phyloP scores from a whole-genome alignment of 2,888 invertebrate genomes.

The Lutraria lutraria region DNA sequence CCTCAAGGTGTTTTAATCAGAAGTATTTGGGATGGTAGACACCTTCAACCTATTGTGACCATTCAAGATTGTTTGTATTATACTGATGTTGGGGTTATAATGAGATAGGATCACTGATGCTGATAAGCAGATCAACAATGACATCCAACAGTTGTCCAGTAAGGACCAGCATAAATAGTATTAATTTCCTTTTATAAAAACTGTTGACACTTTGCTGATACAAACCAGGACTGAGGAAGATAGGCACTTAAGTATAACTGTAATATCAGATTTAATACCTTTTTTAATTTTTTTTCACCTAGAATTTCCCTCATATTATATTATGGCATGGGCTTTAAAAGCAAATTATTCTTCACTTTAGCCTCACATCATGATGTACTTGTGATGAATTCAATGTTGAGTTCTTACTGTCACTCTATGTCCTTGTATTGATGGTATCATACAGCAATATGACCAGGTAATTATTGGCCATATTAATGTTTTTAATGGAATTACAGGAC shows the following conservation, averaged over 20 bases:
- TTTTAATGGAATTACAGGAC: not conserved
- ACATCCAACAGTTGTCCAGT: not conserved
- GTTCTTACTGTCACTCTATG: constrained; percentile 3
- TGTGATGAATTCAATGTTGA: not conserved
- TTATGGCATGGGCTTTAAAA: not conserved
- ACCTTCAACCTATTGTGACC: constrained; percentile 4
- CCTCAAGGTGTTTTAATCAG: constrained; percentile 6
- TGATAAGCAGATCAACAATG: not conserved
- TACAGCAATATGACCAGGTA: not conserved
- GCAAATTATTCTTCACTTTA: not conserved
- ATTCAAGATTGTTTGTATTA: not conserved
- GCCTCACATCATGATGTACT: not conserved
- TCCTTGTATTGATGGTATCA: not conserved
- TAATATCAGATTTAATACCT: no score
- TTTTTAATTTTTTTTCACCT: no score
- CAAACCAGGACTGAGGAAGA: no score
- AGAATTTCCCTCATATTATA: not conserved
- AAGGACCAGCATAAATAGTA: no score
- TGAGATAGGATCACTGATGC: not conserved
- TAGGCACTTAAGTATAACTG: no score
- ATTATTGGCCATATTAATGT: not conserved
- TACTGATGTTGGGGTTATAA: not conserved
- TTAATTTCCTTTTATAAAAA: no score
- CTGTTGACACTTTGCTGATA: no score
- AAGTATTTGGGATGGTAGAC: not conserved